Base-by-base conservation (phyloP, 2,113 vertebrate species). In the Corvus cornix region DNA sequence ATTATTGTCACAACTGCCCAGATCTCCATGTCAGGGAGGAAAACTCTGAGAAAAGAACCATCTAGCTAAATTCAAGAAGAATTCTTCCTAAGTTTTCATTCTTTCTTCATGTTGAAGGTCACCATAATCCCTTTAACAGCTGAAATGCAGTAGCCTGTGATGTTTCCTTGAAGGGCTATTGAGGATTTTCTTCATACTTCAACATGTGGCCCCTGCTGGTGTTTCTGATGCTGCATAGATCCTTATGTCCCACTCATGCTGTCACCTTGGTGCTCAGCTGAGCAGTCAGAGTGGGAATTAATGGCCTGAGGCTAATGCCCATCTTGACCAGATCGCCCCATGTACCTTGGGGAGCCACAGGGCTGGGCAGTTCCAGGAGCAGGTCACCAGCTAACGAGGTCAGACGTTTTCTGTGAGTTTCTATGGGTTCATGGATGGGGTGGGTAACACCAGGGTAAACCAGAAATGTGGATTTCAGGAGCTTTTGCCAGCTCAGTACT, bases 391-490 rank as follows among this genome's bases (percentile, higher is more conserved):
- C 11, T 33, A 43, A 67, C 5, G 6, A 67, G 10, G 48, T 55
- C 69, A 63, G 41, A 26, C 23, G 7, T 41, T 60, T 64, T 37
- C 56, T 72, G 12, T 10, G 14, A 8, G 17, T 12, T 78, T 86
- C 52, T 53, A 0, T 4, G 56, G 18, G 9, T 39, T 68, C 17
- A 4, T 6, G 28, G 49, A 8, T 43, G 23, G 46, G 13, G 3
- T 80, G 43, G 44, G 37, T 60, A 70, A 51, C 46, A 41, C 21
- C 23, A 84, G 60, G 30, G 7, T 30, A 64, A n/a, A 84, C 4
- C 27, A 63, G 48, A 72, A 86, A 48, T 1, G 4, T 41, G 28
- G 26, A 28, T 89, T 89, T 77, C 11, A 12, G 84, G 81, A 81
- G n/a, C 43, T 78, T 84, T 66, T 88, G 18, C 51, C 55, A n/a